A percentile compares a stretch with the other conserved stretches of the same genome.
Evolutionary conservation across 2,113 vertebrate genomes (phyloP).

Genomic region (Cyprinodon tularosa): DNA sequence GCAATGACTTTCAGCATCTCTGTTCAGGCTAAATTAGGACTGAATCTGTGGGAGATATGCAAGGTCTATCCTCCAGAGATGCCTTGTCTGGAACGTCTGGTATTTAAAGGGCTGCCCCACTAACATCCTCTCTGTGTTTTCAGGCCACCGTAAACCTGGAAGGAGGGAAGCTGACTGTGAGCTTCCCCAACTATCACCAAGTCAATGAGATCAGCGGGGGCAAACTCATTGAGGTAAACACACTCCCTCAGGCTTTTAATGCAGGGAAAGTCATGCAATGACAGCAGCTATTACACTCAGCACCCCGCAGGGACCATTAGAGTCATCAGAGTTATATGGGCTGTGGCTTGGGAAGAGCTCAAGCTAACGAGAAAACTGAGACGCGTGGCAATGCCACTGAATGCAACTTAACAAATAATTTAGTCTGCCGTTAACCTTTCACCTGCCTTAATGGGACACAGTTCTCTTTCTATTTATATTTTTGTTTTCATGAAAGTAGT

Average conservation of each 20-base stretch:
- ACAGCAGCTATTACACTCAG: slow-evolving; percentile 38
- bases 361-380: slow-evolving; percentile 8
- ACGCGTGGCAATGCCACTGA: not conserved
- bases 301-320: slow-evolving; percentile 24
- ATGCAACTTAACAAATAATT: slow-evolving; percentile 2
- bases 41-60: not conserved
- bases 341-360: not conserved
- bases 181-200: slow-evolving; percentile 87
- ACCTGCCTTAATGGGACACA: not conserved
- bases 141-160: slow-evolving; percentile 73
- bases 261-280: not conserved
- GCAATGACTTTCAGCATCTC: too few relatives aligned
- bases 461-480: not conserved
- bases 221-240: slow-evolving; percentile 80
- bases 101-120: slow-evolving; percentile 24
- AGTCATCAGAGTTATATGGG: slow-evolving; percentile 21
- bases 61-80: not conserved
- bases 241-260: slow-evolving; percentile 13
- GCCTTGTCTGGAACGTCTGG: too few relatives aligned
- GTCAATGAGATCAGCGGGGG: slow-evolving; percentile 71
- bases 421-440: slow-evolving; percentile 12
- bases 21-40: too few relatives aligned
- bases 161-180: slow-evolving; percentile 63
- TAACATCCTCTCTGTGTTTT: slow-evolving; percentile 29
- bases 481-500: not conserved